Conservation (phyloP, 2,888 invertebrate genomes). For the Ormyrus nitidulus region DNA sequence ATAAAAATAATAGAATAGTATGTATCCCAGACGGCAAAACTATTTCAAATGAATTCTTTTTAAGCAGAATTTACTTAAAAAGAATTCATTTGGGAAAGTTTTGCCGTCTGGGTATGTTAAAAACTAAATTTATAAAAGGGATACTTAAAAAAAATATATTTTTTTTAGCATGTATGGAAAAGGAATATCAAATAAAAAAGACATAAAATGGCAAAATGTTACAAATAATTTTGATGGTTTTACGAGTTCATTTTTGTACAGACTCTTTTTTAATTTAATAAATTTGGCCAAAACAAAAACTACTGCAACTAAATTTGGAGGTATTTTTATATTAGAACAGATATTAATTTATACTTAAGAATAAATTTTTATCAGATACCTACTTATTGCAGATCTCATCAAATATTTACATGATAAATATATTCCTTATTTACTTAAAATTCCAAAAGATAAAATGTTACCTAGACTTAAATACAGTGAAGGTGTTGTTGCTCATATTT, state of each 20-base stretch:
- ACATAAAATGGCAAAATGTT: conserved; percentile 66
- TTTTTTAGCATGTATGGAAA: conserved; percentile 62
- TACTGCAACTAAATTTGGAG: conserved; percentile 37
- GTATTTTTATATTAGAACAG: conserved; percentile 34
- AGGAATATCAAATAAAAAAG: conserved; percentile 58
- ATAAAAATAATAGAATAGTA: conserved; percentile 69
- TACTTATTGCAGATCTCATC: conserved; percentile 24
- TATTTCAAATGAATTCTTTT: no score
- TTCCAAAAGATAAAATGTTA: conserved; percentile 22
- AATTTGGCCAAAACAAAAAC: conserved; percentile 20
- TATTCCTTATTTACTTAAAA: conserved; percentile 17
- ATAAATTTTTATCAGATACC: not conserved
- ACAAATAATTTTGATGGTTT: conserved; percentile 65
- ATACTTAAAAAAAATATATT: conserved; percentile 3
- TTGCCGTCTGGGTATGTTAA: not conserved
- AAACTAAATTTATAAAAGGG: not conserved
- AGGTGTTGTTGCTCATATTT: conserved; percentile 11
- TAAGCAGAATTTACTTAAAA: no score
- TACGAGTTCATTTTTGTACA: conserved; percentile 62
- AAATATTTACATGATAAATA: conserved; percentile 27
- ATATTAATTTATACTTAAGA: not conserved
- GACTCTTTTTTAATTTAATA: conserved; percentile 59
- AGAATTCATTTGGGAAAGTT: no score
- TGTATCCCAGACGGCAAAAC: conserved; percentile 15
- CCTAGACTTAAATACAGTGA: conserved; percentile 26